Percentiles rank a stretch among this genome's conserved stretches.
Evolutionary conservation across 2,113 vertebrate genomes (phyloP).

Genomic region (Dicerorhinus sumatrensis): DNA sequence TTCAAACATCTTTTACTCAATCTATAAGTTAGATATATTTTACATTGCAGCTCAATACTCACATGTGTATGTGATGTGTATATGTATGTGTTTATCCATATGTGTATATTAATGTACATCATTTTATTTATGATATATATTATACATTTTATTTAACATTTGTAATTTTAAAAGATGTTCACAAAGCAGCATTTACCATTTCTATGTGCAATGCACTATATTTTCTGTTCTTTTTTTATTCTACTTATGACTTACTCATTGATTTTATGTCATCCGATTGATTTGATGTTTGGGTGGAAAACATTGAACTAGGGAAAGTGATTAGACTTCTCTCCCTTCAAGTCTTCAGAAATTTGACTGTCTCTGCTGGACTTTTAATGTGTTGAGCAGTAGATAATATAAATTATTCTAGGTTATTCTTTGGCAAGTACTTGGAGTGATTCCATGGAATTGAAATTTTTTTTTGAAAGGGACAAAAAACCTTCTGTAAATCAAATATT

Average conservation of each 20-base stretch:
- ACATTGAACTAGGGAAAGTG: not conserved
- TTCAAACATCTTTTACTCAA: constrained; percentile 9
- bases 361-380: constrained; percentile 19
- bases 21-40: not conserved
- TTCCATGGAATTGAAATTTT: constrained; percentile 5
- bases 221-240: not conserved
- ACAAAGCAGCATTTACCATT: constrained; percentile 35
- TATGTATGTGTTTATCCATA: not conserved
- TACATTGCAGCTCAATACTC: not conserved
- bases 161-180: not conserved
- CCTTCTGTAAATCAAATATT: not conserved
- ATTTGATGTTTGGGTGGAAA: constrained; percentile 2
- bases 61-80: not conserved
- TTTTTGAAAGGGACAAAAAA: not conserved
- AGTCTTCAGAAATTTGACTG: constrained; percentile 15
- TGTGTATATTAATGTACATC: not conserved
- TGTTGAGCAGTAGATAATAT: constrained; percentile 23
- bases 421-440: not conserved
- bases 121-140: constrained; percentile 1
- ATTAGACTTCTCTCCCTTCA: not conserved
- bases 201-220: not conserved
- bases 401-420: constrained; percentile 33
- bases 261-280: not conserved
- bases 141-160: not conserved
- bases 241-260: not conserved